Evolutionary conservation across 2,888 invertebrate species (phyloP).

Genomic region (Mythimna pallens): DNA sequence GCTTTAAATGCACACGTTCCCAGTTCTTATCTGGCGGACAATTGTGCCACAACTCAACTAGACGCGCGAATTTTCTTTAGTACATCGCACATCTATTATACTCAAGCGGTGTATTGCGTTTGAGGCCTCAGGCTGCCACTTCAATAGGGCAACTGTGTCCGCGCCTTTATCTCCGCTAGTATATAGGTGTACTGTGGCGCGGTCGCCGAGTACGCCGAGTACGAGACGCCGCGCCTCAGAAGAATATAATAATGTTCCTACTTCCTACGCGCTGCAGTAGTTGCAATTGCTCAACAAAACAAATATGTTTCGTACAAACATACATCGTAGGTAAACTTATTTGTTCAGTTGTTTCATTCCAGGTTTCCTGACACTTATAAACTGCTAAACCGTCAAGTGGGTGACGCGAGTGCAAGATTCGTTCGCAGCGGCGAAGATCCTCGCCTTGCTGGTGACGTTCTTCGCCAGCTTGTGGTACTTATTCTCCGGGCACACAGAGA

Average conservation of each 20-base stretch:
- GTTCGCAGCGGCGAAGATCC: slow-evolving; percentile 97
- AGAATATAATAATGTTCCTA: slow-evolving; percentile 25
- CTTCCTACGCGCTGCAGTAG: not conserved
- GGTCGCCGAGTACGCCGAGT: too few species aligned
- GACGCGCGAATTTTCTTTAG: slow-evolving; percentile 21
- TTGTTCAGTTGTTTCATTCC: slow-evolving; percentile 70
- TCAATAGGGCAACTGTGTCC: slow-evolving; percentile 68
- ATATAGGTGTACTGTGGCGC: slow-evolving; percentile 70
- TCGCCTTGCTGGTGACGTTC: slow-evolving; percentile 96
- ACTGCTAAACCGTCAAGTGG: slow-evolving; percentile 99
- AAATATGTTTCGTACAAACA: slow-evolving; percentile 9
- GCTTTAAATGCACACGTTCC: not conserved
- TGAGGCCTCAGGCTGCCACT: slow-evolving; percentile 63
- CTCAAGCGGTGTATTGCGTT: slow-evolving; percentile 55
- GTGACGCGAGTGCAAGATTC: slow-evolving; percentile 98
- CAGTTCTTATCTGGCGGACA: slow-evolving; percentile 48
- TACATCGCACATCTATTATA: slow-evolving; percentile 51
- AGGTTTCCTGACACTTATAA: slow-evolving; percentile 97
- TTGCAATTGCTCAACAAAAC: slow-evolving; percentile 16
- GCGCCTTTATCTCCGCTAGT: slow-evolving; percentile 73
- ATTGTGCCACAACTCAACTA: slow-evolving; percentile 39
- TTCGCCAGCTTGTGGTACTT: slow-evolving; percentile 95
- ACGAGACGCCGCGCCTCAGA: too few species aligned
- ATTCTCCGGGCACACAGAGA: slow-evolving; percentile 93
- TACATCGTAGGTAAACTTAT: slow-evolving; percentile 32